Conservation (phyloP, 2,797 vertebrate genomes). For the Holocentrus rufus region DNA sequence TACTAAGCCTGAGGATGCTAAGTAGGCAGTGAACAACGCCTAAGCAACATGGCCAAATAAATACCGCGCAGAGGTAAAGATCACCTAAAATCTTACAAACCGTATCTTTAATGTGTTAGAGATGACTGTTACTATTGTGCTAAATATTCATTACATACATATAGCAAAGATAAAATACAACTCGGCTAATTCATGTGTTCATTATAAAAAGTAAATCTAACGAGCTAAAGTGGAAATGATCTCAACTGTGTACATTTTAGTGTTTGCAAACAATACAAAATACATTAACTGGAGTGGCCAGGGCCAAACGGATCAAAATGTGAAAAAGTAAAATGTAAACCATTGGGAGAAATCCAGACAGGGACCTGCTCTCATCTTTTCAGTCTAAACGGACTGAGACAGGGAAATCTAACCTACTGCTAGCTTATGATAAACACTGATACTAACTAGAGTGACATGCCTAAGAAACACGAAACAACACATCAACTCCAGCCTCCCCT, state of each 20-base stretch:
- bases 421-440: conserved; percentile 75
- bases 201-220: conserved; percentile 73
- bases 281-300: conserved; percentile 58
- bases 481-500: conserved; percentile 65
- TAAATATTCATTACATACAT: conserved; percentile 76
- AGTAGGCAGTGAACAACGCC: conserved; percentile 1
- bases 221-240: conserved; percentile 66
- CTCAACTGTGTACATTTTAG: conserved; percentile 64
- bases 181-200: conserved; percentile 68
- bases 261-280: conserved; percentile 72
- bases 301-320: conserved; percentile 38
- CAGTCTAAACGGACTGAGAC: conserved; percentile 58
- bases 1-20: conserved; percentile 12
- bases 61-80: conserved; percentile 37
- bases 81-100: conserved; percentile 60
- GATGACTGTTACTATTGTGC: conserved; percentile 74
- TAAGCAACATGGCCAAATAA: conserved; percentile 31
- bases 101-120: conserved; percentile 60
- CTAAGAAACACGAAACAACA: conserved; percentile 76
- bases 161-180: conserved; percentile 66
- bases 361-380: conserved; percentile 65
- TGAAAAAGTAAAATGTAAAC: conserved; percentile 52
- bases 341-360: conserved; percentile 59
- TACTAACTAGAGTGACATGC: conserved; percentile 77
- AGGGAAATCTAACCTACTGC: conserved; percentile 67